Evolutionary conservation across 30 jellyfish, hydroid and myxozoan species (phyloP), one percentile per base, ranked within the genome.

Genomic region (Cassiopea xamachana): DNA sequence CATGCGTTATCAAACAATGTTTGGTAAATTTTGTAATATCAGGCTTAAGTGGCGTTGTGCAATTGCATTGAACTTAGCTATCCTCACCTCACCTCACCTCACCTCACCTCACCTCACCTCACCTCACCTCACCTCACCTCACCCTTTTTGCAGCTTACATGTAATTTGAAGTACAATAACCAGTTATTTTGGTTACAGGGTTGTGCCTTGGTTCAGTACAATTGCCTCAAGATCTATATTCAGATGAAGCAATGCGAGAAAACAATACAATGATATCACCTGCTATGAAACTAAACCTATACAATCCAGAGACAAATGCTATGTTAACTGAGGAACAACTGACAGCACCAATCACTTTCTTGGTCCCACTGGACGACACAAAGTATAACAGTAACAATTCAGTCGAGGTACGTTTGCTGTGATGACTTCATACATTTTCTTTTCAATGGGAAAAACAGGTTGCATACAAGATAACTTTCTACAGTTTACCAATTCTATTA

Each of bases 171-270:
- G 12, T 10, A 55, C 64, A 55, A 5, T 64, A 2, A 4, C 27
- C 8, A 4, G 6, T 4, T 2, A 5, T 1, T 64, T 64, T 64
- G 15, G 8, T 17, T 2, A 19, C 67, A 93, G 98, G 98, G n/a
- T 78, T 77, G 7, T 93, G 98, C 69, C 43, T 93, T 49, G 97
- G 98, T 2, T 88, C 94, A 27, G 93, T 74, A 9, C 97, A 93
- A 27, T 89, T 48, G 50, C 91, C 94, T 1, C 46, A 83, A 46
- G 98, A 93, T 76, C 43, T 93, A 86, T 93, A 43, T 46, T 88
- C 98, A 10, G 71, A 87, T 55, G 75, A 62, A 46, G 69, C 17
- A 45, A 64, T 44, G 7, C 81, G 45, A 7, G 49, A 46, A 71
- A 80, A 62, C 59, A 84, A 59, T 77, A 69, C 89, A 45, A 60